phyloP scores from a whole-genome alignment of 2,888 invertebrate genomes.

The Cantharis flavilabris region DNA sequence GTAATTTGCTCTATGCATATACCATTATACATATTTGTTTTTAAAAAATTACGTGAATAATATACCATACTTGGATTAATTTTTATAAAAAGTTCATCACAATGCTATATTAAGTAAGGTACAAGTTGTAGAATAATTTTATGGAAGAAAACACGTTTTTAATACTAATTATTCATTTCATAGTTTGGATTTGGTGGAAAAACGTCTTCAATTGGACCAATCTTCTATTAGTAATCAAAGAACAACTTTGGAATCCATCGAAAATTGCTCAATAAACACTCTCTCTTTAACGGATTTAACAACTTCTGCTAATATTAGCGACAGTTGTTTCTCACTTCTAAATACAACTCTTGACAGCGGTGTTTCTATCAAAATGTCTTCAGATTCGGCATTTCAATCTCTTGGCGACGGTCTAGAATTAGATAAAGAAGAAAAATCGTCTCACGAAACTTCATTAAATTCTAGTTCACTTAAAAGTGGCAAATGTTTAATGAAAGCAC shows the following conservation, averaged over 20 bases:
- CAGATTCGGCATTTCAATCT: slow-evolving; percentile 62
- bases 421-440: slow-evolving; percentile 48
- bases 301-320: slow-evolving; percentile 43
- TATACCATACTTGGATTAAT: neutral
- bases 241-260: slow-evolving; percentile 24
- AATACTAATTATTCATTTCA: slow-evolving; percentile 13
- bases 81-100: neutral
- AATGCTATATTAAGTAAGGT: neutral
- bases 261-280: slow-evolving; percentile 28
- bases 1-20: slow-evolving; percentile 8
- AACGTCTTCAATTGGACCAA: slow-evolving; percentile 34
- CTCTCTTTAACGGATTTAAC: slow-evolving; percentile 50
- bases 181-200: slow-evolving; percentile 43
- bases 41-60: neutral
- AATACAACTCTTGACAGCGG: slow-evolving; percentile 64
- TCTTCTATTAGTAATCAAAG: slow-evolving; percentile 23
- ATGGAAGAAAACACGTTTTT: neutral
- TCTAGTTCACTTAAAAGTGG: slow-evolving; percentile 33
- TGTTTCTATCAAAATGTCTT: slow-evolving; percentile 55
- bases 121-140: neutral
- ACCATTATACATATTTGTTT: neutral
- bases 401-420: slow-evolving; percentile 52
- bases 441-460: slow-evolving; percentile 46
- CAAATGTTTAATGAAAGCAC: slow-evolving; percentile 63
- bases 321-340: slow-evolving; percentile 41